Evolutionary conservation across 2,888 invertebrate genomes (phyloP), one percentile per base, ranked within the genome.

Genomic region (Aphodius sticticus): DNA sequence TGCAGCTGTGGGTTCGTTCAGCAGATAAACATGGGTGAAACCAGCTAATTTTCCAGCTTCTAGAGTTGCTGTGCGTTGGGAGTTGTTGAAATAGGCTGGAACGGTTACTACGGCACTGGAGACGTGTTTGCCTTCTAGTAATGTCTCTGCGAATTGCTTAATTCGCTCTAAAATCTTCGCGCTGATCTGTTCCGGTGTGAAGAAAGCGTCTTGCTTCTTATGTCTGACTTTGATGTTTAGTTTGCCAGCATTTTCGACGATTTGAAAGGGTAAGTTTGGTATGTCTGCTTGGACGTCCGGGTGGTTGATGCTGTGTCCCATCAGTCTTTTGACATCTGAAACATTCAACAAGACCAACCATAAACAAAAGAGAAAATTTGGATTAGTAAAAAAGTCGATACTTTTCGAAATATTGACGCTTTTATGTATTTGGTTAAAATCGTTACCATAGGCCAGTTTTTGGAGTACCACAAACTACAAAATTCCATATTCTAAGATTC

Each of bases 1-100:
- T 0, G 86, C 84, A 6, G 85, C 85, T 2, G 84, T 85, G 6
- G 85, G 85, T 81, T 85, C 84, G 74, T 84, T 85, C 2, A 85
- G 76, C 6, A 85, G 69, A 16, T 82, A 82, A n/a, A 85, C 69
- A 15, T 82, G 81, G 26, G 82, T 79, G 72, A 86, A 83, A 12
- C 84, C 85, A 9, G 84, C 84, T 9, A 83, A 81, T 76, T 74
- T 78, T 5, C 82, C 85, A 16, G 85, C 85, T 15, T 83, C 82
- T 76, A 83, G 83, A 6, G 85, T 85, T n/a, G 84, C 85, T 71
- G 84, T 82, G 70, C 85, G 79, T 80, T 85, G 85, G 0, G 79
- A 72, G 69, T 85, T 82, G 80, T 83, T 84, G 72, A 86, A 86
- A 81, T 84, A 84, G 0, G 86, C 85, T 1, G 86, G 86, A n/a